Conservation (phyloP, 2,113 vertebrate species). For the Eretmochelys imbricata region DNA sequence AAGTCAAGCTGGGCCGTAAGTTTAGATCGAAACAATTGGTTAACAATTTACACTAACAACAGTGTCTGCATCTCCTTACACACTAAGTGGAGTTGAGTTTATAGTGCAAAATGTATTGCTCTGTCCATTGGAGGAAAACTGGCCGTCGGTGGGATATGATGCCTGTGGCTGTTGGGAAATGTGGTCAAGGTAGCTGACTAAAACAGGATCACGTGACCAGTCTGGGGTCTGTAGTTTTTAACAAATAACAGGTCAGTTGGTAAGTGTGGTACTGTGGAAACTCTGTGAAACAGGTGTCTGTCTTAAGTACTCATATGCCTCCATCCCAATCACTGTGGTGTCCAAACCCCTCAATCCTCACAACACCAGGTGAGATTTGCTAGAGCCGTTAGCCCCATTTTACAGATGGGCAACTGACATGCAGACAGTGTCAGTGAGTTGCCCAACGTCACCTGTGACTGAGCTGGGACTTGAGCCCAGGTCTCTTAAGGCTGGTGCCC, state of each 20-base stretch:
- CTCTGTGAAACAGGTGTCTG: neutral
- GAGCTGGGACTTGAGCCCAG: neutral
- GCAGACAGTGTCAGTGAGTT: neutral
- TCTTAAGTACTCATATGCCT: neutral
- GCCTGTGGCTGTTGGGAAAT: neutral
- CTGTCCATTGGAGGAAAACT: neutral
- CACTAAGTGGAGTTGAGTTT: neutral
- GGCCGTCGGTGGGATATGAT: neutral
- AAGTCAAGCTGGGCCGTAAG: neutral
- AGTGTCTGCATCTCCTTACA: too few relatives aligned
- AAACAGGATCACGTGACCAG: neutral
- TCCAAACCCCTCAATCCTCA: neutral
- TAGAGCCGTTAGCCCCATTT: neutral
- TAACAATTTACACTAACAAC: neutral
- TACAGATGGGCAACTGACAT: neutral
- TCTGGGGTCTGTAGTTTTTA: neutral
- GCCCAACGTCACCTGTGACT: neutral
- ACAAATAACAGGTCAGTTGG: neutral
- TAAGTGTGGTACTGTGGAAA: neutral
- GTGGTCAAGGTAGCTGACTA: neutral
- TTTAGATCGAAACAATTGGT: neutral
- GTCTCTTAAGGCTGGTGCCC: neutral
- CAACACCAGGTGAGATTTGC: neutral
- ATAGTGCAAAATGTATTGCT: neutral
- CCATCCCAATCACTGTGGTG: neutral